Conservation (phyloP, 2,113 vertebrate species). For the Gyps fulvus region DNA sequence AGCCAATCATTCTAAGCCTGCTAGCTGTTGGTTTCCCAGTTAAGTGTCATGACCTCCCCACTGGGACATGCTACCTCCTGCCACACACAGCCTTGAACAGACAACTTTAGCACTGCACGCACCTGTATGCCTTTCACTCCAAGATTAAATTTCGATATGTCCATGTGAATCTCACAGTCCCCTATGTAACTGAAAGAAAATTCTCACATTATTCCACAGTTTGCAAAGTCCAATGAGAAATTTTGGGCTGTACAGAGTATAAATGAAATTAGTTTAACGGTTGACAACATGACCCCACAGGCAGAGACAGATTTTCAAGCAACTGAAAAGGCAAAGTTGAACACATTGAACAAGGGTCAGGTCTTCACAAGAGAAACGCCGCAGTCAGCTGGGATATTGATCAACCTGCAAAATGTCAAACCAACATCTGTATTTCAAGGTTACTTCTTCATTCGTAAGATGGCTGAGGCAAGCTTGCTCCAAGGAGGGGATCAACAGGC, state of each 20-base stretch:
- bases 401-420: background rate
- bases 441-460: background rate
- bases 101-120: background rate
- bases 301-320: background rate
- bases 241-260: background rate
- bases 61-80: background rate
- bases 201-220: slow-evolving; percentile 6
- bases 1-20: background rate
- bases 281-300: background rate
- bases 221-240: background rate
- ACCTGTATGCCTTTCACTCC: slow-evolving; percentile 92
- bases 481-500: background rate
- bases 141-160: slow-evolving; percentile 83
- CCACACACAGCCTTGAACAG: background rate
- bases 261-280: background rate
- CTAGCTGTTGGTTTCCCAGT: background rate
- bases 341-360: background rate
- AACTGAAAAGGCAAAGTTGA: background rate
- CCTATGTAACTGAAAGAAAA: slow-evolving; percentile 81
- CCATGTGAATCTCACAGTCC: slow-evolving; percentile 89
- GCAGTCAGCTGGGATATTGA: background rate
- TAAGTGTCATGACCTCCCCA: background rate
- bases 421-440: background rate
- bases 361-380: background rate
- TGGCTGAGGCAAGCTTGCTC: background rate